Percentiles rank a stretch among this genome's conserved stretches.
phyloP scores from a whole-genome alignment of 2,113 vertebrate genomes.

The Pelecanus crispus region DNA sequence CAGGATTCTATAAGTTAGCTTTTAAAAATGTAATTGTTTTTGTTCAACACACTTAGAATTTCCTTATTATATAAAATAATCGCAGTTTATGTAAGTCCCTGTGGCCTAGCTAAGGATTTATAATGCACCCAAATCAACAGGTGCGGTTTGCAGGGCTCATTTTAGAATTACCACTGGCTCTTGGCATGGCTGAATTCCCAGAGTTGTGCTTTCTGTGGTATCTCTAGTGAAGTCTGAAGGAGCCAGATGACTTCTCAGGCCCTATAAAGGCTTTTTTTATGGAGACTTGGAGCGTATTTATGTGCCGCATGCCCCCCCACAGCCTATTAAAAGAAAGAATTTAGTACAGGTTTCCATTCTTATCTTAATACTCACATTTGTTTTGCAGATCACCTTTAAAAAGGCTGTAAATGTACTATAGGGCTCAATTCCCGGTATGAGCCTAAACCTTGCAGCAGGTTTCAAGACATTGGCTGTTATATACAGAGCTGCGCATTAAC shows the following conservation, averaged over 20 bases:
- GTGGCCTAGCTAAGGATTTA: background rate
- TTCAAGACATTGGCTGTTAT: background rate
- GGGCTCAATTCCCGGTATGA: conserved; percentile 17
- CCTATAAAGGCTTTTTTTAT: conserved; percentile 36
- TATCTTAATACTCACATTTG: conserved; percentile 55
- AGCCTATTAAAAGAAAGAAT: conserved; percentile 26
- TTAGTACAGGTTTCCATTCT: conserved; percentile 15
- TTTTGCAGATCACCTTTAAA: conserved; percentile 56
- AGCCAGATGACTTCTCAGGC: conserved; percentile 25
- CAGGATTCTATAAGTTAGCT: background rate
- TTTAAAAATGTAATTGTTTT: background rate
- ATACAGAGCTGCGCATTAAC: background rate
- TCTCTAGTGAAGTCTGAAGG: background rate
- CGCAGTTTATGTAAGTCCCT: background rate
- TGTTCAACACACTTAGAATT: background rate
- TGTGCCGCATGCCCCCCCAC: background rate
- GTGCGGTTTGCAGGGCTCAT: background rate
- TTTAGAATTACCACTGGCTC: background rate
- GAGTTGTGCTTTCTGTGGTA: background rate
- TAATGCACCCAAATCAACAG: background rate
- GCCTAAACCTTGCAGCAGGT: conserved; percentile 26
- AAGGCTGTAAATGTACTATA: conserved; percentile 12
- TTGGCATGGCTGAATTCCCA: conserved; percentile 4
- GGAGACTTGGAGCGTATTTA: conserved; percentile 23
- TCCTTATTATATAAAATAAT: conserved; percentile 15